Base-by-base conservation (phyloP, 2,888 invertebrate species). In the Hanleya hanleyi region DNA sequence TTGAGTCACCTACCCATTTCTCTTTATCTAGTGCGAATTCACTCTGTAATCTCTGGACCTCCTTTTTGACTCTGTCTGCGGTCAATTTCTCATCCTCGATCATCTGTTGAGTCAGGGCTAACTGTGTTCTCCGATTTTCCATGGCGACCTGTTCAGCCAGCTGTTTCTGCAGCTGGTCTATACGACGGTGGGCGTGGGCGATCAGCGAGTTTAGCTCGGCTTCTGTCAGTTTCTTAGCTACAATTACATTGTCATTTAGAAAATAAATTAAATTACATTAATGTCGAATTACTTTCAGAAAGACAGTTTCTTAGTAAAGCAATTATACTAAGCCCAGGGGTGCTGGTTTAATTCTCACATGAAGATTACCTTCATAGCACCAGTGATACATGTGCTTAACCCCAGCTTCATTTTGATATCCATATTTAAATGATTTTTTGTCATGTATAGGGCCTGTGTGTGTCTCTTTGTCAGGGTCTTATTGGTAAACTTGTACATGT, bases 141-240 rank as follows among this genome's bases (percentile, higher is more conserved):
- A 83, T 67, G 2, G 86, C 93, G 92, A 95, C 94, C 82, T 94
- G 91, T 83, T 94, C 94, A 29, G 94, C 93, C 71, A 96, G 87
- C 87, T 96, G 95, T 83, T 94, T 94, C 87, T 96, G 95, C 76
- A 95, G 93, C 82, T 94, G 94, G 73, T 94, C 92, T 4, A 96
- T 94, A 87, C 95, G 94, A 47, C 94, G 92, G 86, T 95, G 95
- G 66, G 95, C 94, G 85, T 96, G 95, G 47, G 95, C 92, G 33
- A 96, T 93, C 85, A 96, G 94, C 41, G 95, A 91, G 90, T 96
- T 96, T 81, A 96, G 91, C 79, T 96, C 94, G 12, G 93, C 93
- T 84, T 93, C 92, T 80, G 92, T 90, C 86, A 94, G 88, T 65
- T 93, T 92, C 49, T 83, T 83, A 49, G 86, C 88, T 88, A 71